A percentile compares a stretch with the other conserved stretches of the same genome.
These are phyloP conservation scores for Habrosyne pyritoides DNA, from an alignment of 2,888 invertebrate genomes.

Conservation along the genomic window DNA sequence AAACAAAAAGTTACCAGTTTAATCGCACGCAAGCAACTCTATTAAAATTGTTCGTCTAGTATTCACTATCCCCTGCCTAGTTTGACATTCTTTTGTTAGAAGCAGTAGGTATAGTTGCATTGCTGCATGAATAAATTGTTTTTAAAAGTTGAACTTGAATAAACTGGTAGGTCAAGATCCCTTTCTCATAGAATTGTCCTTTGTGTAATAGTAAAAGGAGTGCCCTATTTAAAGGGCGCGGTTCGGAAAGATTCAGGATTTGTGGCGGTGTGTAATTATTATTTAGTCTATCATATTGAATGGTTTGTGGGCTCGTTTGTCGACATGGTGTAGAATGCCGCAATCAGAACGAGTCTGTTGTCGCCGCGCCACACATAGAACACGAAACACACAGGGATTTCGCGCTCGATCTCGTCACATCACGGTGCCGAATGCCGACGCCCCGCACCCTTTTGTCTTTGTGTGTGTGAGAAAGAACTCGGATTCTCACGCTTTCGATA, in stretches of 20 bases:
- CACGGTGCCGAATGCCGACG: constrained; percentile 21
- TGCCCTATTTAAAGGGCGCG: constrained; percentile 75
- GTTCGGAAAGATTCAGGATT: constrained; percentile 64
- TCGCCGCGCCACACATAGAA: background rate
- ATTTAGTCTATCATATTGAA: constrained; percentile 48
- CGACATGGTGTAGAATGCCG: constrained; percentile 3
- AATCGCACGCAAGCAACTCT: constrained; percentile 78
- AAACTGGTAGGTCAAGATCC: constrained; percentile 83
- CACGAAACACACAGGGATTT: background rate
- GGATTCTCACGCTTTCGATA: too few relatives aligned
- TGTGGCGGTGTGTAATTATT: constrained; percentile 50
- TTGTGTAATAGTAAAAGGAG: constrained; percentile 79
- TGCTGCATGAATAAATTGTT: constrained; percentile 82
- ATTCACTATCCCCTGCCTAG: constrained; percentile 81
- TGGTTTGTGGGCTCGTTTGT: constrained; percentile 6
- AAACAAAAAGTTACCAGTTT: constrained; percentile 55
- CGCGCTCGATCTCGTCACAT: background rate
- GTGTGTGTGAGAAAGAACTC: too few relatives aligned
- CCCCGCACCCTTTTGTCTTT: constrained; percentile 38
- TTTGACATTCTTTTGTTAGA: constrained; percentile 80
- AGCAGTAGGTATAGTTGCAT: constrained; percentile 72
- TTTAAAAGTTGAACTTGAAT: constrained; percentile 72
- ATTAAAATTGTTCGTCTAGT: constrained; percentile 79
- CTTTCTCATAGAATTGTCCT: constrained; percentile 80
- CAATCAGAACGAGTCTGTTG: background rate